Evolutionary conservation across 2,888 invertebrate genomes (phyloP), one percentile per base, ranked within the genome.

Genomic region (Brachypterus glaber): DNA sequence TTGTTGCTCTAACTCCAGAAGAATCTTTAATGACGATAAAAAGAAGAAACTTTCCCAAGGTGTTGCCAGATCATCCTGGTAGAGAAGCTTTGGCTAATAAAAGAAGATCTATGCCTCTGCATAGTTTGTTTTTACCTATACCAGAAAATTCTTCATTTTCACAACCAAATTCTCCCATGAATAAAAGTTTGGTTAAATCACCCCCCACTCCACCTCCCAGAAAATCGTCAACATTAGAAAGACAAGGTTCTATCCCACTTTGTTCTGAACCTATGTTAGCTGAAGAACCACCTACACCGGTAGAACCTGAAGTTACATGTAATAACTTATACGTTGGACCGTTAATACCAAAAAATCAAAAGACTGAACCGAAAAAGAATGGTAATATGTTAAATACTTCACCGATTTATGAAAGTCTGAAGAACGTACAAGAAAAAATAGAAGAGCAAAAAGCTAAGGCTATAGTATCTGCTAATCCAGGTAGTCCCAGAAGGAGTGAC

Each of bases 11-110:
- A 27, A 76, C 76, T 4, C 73, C 79, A 1, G 82, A 80, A 53
- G 83, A 86, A 58, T 78, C 85, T 1, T 58, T 87, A 35, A 67
- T 74, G 43, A 77, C 79, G 18, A 82, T 88, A 29, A 80, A 82
- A 59, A 71, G 81, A 40, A 69, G 84, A 49, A 88, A 87, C 58
- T 88, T 80, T 56, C 88, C 88, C 0, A 88, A 88, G 70, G 88
- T 88, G 1, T 59, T 88, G 18, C 88, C 88, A n/a, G 86, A 86
- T 61, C 74, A 82, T 50, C 76, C 77, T 2, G 54, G 53, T 9
- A 51, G 64, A 39, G 60, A 61, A 44, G 53, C 57, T 7, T 47
- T 59, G 38, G 51, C 57, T 13, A 57, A 55, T 46, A 79, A 79
- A 52, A 64, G 79, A n/a, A 64, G 78, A 37, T 79, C 79, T 1